Percentiles rank a stretch among this genome's conserved stretches.
These are phyloP conservation scores for Macaca fascicularis DNA, from an alignment of 2,113 vertebrate species.

Conservation along the genomic window T2T-MFA8v1.1 NC_088381.1:123838501-123839000, in stretches of 20 bases:
- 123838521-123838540: neutral
- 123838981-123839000: neutral
- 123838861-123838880: neutral
- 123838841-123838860: neutral
- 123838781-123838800: neutral
- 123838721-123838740: neutral
- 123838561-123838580: neutral
- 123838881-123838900: neutral
- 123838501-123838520: neutral
- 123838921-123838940: neutral
- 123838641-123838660: neutral
- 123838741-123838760: neutral
- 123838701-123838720: neutral
- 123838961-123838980: neutral
- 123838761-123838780: neutral
- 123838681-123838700: neutral
- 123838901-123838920: neutral
- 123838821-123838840: neutral
- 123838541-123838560: neutral
- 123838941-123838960: neutral
- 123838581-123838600: neutral
- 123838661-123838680: neutral
- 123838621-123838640: neutral
- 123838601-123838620: neutral
- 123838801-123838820: neutral